Evolutionary conservation across 2,113 vertebrate species (phyloP), one percentile per base, ranked within the genome.

Genomic region (Noturus placidus): DNA sequence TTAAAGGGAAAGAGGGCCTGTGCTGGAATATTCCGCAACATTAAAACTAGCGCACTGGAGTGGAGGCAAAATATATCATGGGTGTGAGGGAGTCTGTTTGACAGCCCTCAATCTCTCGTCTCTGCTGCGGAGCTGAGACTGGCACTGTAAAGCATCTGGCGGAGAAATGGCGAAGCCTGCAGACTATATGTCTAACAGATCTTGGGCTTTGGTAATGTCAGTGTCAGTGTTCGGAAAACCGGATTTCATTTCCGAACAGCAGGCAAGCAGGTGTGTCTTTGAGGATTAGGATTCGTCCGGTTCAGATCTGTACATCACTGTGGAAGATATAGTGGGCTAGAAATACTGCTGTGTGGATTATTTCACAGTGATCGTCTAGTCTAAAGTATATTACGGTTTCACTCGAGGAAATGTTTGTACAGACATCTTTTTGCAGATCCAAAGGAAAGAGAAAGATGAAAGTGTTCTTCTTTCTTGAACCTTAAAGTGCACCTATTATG

Each of bases 11-110:
- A 84, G 9, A 4, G 63, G 46, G 77, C 50, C 27, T 54, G 67
- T 59, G 54, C 27, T 30, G 78, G 63, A 85, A 89, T 63, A 70
- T 69, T 87, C 56, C 7, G 25, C 52, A 56, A 67, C 82, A 77
- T 88, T 82, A 72, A 85, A 86, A 88, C 35, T 82, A 67, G 82
- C 74, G 57, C 3, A 30, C 27, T 30, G 33, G 42, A 14, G 85
- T 82, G 13, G 67, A 76, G n/a, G 25, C 3, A 3, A 77, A 52
- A 63, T 56, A 38, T 76, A 77, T 65, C 50, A 20, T 22, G 15
- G 15, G 4, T 33, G 57, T 9, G 30, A 87, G 33, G 79, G 57
- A 38, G 57, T n/a, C 1, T 77, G 4, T 70, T 69, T 65, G 78
- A 77, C 76, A 81, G 35, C 61, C 54, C 38, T 72, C 38, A 4